Evolutionary conservation across 2,797 vertebrate genomes (phyloP), one percentile per base, ranked within the genome.

Genomic region (Lacerta agilis): DNA sequence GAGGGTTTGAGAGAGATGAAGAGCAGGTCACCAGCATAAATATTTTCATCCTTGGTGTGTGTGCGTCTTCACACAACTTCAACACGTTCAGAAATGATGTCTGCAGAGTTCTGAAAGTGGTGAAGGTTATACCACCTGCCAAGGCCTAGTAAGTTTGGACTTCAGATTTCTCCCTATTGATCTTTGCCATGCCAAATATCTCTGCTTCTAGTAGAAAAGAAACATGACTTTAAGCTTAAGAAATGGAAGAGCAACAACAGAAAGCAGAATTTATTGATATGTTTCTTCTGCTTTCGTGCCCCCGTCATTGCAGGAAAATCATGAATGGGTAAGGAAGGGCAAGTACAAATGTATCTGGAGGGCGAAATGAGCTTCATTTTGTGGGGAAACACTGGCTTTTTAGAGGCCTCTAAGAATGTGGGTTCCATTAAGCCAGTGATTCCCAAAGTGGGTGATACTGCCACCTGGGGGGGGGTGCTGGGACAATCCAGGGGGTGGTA

Each of bases 241-340:
- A 69, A 83, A 38, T 6, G 5, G 49, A 61, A 86, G 33, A 43
- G 73, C 38, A 82, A 4, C 61, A 3, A 67, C 13, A 55, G 13
- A 15, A 79, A 86, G 25, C 64, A 78, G 36, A 43, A 69, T 58
- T 71, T 83, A 41, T 78, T 83, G 73, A 83, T 71, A 88, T 15
- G 8, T 79, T 83, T 71, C 75, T 27, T 55, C 76, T 71, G 33
- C 43, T 83, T 78, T 36, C 3, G 15, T 78, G 64, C 69, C 33
- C 64, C 45, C 79, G 67, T 83, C 49, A 43, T 61, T 61, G 71
- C 36, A 71, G 45, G 20, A 10, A 38, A 27, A 38, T 23, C 43
- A 41, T 2, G 8, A 83, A 83, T 20, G 41, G 23, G 33, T n/a
- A 66, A 61, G 49, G 77, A 25, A 27, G 33, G 15, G 8, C 17